phyloP scores from a whole-genome alignment of 1,140 invertebrate genomes.

The Megalonaias nervosa region DNA sequence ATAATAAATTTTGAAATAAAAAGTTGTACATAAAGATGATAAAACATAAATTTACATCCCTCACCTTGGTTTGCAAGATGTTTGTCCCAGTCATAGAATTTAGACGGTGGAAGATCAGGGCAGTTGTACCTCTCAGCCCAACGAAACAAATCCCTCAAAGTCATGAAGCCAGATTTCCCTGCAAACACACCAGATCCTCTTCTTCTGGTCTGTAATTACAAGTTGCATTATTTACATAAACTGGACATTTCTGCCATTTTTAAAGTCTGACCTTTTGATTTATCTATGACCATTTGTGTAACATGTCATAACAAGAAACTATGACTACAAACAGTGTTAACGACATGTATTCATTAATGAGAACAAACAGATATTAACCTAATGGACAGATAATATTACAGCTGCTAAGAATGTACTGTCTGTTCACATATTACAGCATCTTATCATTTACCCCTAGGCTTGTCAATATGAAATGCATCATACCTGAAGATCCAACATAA shows the following conservation, averaged over 20 bases:
- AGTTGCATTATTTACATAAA: no score
- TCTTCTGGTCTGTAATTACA: slow-evolving; percentile 76
- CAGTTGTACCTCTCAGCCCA: slow-evolving; percentile 95
- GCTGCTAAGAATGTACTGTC: background rate
- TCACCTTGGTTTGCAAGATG: slow-evolving; percentile 94
- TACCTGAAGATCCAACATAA: slow-evolving; percentile 91
- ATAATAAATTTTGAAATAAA: no score
- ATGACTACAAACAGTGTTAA: no score
- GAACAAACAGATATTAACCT: no score
- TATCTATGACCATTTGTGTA: no score
- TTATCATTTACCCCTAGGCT: no score
- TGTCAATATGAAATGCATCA: no score
- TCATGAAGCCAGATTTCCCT: slow-evolving; percentile 96
- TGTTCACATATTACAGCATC: background rate
- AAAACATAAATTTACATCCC: background rate
- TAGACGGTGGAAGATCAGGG: slow-evolving; percentile 41
- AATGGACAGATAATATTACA: no score
- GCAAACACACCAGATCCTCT: slow-evolving; percentile 91
- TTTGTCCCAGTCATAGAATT: slow-evolving; percentile 95
- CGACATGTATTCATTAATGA: no score
- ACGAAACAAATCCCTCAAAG: slow-evolving; percentile 94
- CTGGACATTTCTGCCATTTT: no score
- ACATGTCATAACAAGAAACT: no score
- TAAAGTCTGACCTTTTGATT: no score
- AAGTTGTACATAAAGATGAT: background rate